phyloP scores from a whole-genome alignment of 2,888 invertebrate genomes.

The Acanthosepion lycidas region DNA sequence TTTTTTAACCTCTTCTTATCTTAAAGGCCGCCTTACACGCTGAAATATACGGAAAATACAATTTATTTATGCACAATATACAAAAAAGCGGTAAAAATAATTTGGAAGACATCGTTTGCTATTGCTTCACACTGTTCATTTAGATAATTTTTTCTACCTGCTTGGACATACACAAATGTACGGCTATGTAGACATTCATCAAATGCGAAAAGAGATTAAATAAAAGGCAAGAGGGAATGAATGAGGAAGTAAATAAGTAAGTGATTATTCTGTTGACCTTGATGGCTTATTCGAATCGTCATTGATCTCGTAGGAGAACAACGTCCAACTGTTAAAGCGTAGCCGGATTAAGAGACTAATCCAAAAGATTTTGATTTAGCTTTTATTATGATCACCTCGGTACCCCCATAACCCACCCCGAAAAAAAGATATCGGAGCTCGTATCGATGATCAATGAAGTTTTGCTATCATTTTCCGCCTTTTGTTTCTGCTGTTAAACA shows the following conservation, averaged over 20 bases:
- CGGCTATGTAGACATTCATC: too few relatives aligned
- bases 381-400: neutral
- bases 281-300: neutral
- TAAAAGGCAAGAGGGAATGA: neutral
- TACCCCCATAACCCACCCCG: neutral
- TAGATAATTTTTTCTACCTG: too few relatives aligned
- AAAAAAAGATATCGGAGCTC: neutral
- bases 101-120: too few relatives aligned
- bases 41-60: too few relatives aligned
- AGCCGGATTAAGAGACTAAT: neutral
- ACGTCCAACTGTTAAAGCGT: neutral
- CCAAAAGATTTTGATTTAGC: neutral
- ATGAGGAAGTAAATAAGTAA: neutral
- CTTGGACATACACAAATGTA: neutral
- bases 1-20: too few relatives aligned
- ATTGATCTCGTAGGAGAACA: neutral
- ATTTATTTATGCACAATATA: too few relatives aligned
- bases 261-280: neutral
- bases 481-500: neutral
- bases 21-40: too few relatives aligned
- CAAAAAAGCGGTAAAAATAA: too few relatives aligned
- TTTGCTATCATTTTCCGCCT: neutral
- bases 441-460: neutral
- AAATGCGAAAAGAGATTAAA: neutral
- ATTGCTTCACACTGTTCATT: too few relatives aligned